A percentile compares a stretch with the other conserved stretches of the same genome.
phyloP scores from a whole-genome alignment of 2,797 vertebrate species.

The Petrocephalus schoutedeni region DNA sequence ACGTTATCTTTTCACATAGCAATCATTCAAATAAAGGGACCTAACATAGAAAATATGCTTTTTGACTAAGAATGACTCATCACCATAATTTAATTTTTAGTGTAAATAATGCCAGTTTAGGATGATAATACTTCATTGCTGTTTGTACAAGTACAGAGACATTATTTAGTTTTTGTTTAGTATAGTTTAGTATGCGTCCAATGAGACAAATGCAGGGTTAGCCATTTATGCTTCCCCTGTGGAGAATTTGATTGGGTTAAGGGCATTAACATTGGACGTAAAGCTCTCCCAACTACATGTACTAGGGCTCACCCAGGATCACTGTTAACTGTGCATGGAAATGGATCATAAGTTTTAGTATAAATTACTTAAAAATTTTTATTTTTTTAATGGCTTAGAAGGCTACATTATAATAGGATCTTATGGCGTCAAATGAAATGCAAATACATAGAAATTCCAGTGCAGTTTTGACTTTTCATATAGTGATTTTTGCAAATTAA shows the following conservation, averaged over 20 bases:
- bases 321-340: background rate
- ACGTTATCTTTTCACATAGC: background rate
- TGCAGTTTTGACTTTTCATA: background rate
- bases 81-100: background rate
- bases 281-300: background rate
- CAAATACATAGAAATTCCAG: background rate
- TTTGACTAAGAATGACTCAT: background rate
- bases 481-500: background rate
- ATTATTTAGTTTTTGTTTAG: background rate
- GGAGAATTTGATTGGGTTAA: background rate
- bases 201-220: background rate
- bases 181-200: background rate
- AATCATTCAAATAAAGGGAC: background rate
- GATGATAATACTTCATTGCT: background rate
- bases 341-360: background rate
- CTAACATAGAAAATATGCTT: background rate
- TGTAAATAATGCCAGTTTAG: background rate
- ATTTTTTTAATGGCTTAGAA: background rate
- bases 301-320: background rate
- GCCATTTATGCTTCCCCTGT: background rate
- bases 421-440: background rate
- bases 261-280: background rate
- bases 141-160: background rate
- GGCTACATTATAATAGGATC: background rate
- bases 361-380: background rate